phyloP scores from a whole-genome alignment of 2,888 invertebrate genomes.

The Scaptomyza caliginosa region DNA sequence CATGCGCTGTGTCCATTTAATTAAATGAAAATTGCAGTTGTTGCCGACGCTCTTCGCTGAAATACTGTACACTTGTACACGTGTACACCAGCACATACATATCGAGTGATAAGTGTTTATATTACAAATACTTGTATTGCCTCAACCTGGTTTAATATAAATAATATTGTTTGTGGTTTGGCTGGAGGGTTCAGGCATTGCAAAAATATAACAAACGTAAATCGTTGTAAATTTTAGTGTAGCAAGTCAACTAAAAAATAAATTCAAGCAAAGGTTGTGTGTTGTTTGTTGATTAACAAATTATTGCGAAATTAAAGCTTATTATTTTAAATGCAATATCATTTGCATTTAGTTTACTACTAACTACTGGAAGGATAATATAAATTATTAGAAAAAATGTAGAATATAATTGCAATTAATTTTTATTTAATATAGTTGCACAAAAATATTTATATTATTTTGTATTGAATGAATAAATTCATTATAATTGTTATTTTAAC shows the following conservation, averaged over 20 bases:
- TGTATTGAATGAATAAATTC: background rate
- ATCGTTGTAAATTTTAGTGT: background rate
- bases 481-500: background rate
- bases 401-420: no score
- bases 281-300: background rate
- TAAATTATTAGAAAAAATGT: no score
- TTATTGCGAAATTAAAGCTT: background rate
- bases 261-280: background rate
- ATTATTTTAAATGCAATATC: background rate
- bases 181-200: slow-evolving; percentile 1
- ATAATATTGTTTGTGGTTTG: slow-evolving; percentile 16
- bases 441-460: no score
- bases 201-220: background rate
- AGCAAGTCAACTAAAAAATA: background rate
- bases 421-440: no score
- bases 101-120: background rate
- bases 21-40: slow-evolving; percentile 58
- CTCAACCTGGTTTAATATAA: background rate
- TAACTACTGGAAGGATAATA: no score
- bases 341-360: background rate
- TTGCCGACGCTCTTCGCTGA: slow-evolving; percentile 8
- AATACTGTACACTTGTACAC: background rate
- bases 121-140: background rate
- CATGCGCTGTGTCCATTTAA: slow-evolving; percentile 44
- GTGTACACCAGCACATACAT: background rate